Base-by-base conservation (phyloP, 2,797 vertebrate species). In the Sebastes miniatus region DNA sequence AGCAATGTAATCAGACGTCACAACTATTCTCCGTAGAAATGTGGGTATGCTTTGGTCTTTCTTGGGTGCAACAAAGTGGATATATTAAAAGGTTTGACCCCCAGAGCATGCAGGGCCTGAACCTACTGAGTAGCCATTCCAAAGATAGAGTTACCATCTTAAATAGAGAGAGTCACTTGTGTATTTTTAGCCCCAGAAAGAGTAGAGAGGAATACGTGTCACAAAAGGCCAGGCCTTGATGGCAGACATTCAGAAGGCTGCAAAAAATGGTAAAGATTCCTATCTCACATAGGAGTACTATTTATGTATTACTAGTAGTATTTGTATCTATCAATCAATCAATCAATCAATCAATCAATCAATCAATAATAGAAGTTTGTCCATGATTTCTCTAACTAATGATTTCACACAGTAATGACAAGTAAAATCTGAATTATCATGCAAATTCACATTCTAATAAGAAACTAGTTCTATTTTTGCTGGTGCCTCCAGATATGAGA, bases 121-220 rank as follows among this genome's bases (percentile, higher is more conserved):
- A 81, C 14, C 52, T 29, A 69, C 64, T 1, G 8, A 74, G 36
- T 54, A 16, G 39, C 74, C 58, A 73, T 83, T 71, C 87, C 86
- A 76, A 61, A 87, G 83, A 87, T 92, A 83, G 76, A 74, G 87
- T 93, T 94, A 80, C 91, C 39, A 76, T 89, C 77, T 78, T 66
- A 90, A 88, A 90, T 74, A 89, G 85, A 92, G 6, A 59, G 39
- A 68, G 68, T 83, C 76, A 83, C 69, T 50, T 29, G 27, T 79
- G 65, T 93, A 93, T 93, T 92, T 93, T 87, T 91, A 92, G 77
- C 57, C 20, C 20, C 9, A 54, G 56, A 72, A 18, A 50, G 50
- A n/a, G 79, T 58, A 25, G 22, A 69, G 64, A 85, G 72, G 62
- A 87, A 62, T 64, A 73, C 62, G 20, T 52, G 77, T 52, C 76